Evolutionary conservation across 2,797 vertebrate species (phyloP).

Genomic region (Mus minutoides): DNA sequence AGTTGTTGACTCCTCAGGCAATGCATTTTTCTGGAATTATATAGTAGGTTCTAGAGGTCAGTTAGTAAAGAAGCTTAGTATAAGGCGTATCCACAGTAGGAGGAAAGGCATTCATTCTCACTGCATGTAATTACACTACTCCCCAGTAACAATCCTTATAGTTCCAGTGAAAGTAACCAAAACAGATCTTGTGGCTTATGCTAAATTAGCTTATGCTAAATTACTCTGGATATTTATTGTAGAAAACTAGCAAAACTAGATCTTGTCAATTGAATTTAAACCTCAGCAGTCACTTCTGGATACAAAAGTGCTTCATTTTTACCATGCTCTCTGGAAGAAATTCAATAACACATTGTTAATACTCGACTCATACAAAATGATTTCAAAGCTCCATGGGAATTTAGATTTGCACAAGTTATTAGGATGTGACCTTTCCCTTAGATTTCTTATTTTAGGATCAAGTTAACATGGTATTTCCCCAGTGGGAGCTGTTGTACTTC

Average conservation of each 20-base stretch:
- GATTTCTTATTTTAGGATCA: constrained; percentile 96
- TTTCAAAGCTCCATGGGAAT: constrained; percentile 92
- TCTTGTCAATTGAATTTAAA: constrained; percentile 71
- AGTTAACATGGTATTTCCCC: constrained; percentile 94
- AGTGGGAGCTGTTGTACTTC: constrained; percentile 93
- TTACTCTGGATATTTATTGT: constrained; percentile 53
- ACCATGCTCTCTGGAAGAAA: constrained; percentile 80
- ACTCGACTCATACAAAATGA: constrained; percentile 85
- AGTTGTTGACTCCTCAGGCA: neutral
- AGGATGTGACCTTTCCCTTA: constrained; percentile 95
- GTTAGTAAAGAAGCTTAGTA: neutral
- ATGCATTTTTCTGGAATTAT: neutral
- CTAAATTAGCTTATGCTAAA: constrained; percentile 36
- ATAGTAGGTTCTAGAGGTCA: neutral
- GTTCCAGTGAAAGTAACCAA: constrained; percentile 59
- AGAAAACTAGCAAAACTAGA: constrained; percentile 41
- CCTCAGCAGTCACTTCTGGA: constrained; percentile 61
- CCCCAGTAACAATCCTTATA: constrained; percentile 26
- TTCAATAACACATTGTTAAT: constrained; percentile 86
- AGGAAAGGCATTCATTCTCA: constrained; percentile 31
- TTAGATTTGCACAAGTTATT: constrained; percentile 92
- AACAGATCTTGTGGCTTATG: constrained; percentile 17
- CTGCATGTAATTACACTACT: neutral
- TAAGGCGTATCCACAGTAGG: neutral
- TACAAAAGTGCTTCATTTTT: constrained; percentile 77